Evolutionary conservation across 37 sponge, comb jelly and placozoan species (phyloP).

Genomic region (Ianthella basta): DNA sequence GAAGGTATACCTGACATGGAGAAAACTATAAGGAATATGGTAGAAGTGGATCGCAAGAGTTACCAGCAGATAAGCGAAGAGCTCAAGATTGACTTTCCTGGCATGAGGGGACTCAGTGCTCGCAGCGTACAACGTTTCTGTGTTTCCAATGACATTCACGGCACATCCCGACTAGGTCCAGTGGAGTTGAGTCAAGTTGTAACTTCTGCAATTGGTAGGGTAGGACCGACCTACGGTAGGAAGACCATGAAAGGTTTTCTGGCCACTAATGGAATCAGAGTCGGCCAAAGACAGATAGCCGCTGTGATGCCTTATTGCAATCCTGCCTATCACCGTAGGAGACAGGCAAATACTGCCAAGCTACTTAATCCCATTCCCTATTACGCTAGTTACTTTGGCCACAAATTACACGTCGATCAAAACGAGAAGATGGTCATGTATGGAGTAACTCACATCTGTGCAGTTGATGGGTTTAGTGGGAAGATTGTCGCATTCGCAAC

Average conservation of each 20-base stretch:
- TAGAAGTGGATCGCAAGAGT: too few species aligned
- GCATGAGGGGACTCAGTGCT: not conserved
- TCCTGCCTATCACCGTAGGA: constrained; percentile 38
- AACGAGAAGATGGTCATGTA: constrained; percentile 67
- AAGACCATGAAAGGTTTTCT: constrained; percentile 53
- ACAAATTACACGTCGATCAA: constrained; percentile 66
- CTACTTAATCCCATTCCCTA: constrained; percentile 56
- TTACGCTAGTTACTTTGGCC: constrained; percentile 59
- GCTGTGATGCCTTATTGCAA: not conserved
- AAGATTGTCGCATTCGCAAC: constrained; percentile 48
- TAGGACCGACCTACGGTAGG: constrained; percentile 44
- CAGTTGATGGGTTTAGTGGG: constrained; percentile 59
- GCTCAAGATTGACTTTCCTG: not conserved
- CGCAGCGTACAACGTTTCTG: constrained; percentile 46
- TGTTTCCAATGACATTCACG: not conserved
- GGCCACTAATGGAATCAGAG: constrained; percentile 29
- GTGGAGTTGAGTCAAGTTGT: constrained; percentile 22
- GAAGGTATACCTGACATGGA: too few species aligned
- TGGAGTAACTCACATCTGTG: constrained; percentile 61
- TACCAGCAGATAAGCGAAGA: constrained; percentile 25
- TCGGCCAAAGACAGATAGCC: constrained; percentile 25
- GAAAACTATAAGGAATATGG: too few species aligned
- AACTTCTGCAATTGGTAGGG: not conserved
- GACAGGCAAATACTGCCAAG: too few species aligned
- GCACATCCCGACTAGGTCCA: constrained; percentile 7